Evolutionary conservation across 2,113 vertebrate genomes (phyloP).

Genomic region (Serranochromis macrocephalus): DNA sequence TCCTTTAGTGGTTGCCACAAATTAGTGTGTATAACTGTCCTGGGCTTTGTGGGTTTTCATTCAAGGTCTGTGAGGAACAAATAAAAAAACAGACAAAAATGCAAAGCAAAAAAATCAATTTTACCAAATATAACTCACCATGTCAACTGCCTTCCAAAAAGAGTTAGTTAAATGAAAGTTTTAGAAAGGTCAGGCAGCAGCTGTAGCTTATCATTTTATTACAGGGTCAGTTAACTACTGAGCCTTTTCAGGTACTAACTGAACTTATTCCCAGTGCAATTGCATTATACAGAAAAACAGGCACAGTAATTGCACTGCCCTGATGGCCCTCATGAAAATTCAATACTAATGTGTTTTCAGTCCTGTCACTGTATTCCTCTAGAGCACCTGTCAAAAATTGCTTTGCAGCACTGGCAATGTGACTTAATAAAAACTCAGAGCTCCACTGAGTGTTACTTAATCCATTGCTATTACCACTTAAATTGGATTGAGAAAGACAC

Average conservation of each 20-base stretch:
- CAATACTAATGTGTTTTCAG: slow-evolving; percentile 39
- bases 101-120: not conserved
- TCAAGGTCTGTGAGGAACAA: not conserved
- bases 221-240: not conserved
- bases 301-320: slow-evolving; percentile 31
- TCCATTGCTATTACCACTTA: slow-evolving; percentile 28
- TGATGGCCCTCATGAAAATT: slow-evolving; percentile 42
- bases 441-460: slow-evolving; percentile 23
- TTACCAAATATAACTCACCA: not conserved
- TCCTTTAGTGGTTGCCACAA: not conserved
- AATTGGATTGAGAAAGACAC: not conserved
- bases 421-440: slow-evolving; percentile 39
- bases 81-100: not conserved
- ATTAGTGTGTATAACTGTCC: not conserved
- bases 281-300: slow-evolving; percentile 7
- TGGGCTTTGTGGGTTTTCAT: not conserved
- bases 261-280: slow-evolving; percentile 1
- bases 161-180: not conserved
- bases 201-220: not conserved
- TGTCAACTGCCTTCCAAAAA: not conserved
- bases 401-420: slow-evolving; percentile 7
- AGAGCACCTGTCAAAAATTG: slow-evolving; percentile 43
- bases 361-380: slow-evolving; percentile 26
- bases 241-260: not conserved
- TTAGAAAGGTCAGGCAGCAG: not conserved